These are phyloP conservation scores for Porites rus DNA, from an alignment of 92 coral and sea anemone genomes.

Conservation along the genomic window DNA sequence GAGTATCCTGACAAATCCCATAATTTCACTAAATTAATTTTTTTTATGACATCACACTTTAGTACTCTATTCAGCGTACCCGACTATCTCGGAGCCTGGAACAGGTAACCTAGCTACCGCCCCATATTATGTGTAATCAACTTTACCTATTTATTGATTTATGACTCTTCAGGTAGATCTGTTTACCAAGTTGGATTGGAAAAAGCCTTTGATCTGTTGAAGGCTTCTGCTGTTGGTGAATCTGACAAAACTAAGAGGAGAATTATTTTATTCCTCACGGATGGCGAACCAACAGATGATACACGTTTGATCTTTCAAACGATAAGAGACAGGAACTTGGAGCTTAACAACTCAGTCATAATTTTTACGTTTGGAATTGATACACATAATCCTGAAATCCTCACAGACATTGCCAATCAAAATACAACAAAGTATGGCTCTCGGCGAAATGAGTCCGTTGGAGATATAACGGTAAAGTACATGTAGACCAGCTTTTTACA, in stretches of 20 bases:
- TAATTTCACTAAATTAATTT: too few species aligned
- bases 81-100: too few species aligned
- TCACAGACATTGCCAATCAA: constrained; percentile 56
- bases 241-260: background rate
- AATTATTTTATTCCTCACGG: constrained; percentile 69
- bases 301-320: constrained; percentile 19
- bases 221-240: background rate
- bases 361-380: constrained; percentile 73
- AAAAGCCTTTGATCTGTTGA: constrained; percentile 53
- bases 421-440: constrained; percentile 31
- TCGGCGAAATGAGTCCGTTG: constrained; percentile 30
- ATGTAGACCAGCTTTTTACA: too few species aligned
- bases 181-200: constrained; percentile 32
- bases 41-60: too few species aligned
- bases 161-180: background rate
- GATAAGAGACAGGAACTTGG: constrained; percentile 41
- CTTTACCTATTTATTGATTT: background rate
- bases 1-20: too few species aligned
- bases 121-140: too few species aligned
- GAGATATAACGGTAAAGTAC: constrained; percentile 41
- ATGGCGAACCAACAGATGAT: constrained; percentile 51
- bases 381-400: constrained; percentile 21
- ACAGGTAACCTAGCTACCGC: too few species aligned
- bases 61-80: too few species aligned
- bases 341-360: constrained; percentile 48